These are phyloP conservation scores for Candoia aspera DNA, from an alignment of 2,113 vertebrate genomes.

Conservation along the genomic window DNA sequence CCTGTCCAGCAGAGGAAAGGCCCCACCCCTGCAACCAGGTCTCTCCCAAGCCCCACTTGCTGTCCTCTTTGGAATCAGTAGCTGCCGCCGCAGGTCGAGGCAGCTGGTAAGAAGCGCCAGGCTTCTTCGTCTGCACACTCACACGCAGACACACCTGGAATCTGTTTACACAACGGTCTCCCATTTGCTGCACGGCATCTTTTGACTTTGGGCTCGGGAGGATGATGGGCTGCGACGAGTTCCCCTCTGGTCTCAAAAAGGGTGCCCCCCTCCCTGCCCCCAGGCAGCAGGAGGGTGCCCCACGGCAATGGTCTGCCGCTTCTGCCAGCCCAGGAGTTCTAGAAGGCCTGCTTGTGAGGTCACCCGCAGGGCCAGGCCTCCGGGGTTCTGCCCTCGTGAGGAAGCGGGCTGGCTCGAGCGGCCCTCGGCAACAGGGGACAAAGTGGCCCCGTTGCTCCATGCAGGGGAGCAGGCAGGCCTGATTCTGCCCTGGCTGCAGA, in stretches of 20 bases:
- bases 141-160: not conserved
- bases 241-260: not conserved
- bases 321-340: not conserved
- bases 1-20: too few relatives aligned
- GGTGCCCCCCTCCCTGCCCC: not conserved
- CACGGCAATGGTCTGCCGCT: not conserved
- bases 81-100: too few relatives aligned
- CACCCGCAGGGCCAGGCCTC: not conserved
- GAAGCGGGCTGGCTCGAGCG: not conserved
- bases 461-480: not conserved
- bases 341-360: not conserved
- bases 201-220: not conserved
- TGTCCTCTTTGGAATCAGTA: not conserved
- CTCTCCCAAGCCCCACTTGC: not conserved
- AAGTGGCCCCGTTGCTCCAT: not conserved
- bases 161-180: too few relatives aligned
- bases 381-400: not conserved
- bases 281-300: not conserved
- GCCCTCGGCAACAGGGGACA: not conserved
- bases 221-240: not conserved
- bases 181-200: not conserved
- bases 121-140: not conserved
- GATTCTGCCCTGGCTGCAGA: not conserved
- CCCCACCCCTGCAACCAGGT: too few relatives aligned
- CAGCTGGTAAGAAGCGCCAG: not conserved